phyloP scores from a whole-genome alignment of 2,113 vertebrate species.

The Brachirus orientalis region DNA sequence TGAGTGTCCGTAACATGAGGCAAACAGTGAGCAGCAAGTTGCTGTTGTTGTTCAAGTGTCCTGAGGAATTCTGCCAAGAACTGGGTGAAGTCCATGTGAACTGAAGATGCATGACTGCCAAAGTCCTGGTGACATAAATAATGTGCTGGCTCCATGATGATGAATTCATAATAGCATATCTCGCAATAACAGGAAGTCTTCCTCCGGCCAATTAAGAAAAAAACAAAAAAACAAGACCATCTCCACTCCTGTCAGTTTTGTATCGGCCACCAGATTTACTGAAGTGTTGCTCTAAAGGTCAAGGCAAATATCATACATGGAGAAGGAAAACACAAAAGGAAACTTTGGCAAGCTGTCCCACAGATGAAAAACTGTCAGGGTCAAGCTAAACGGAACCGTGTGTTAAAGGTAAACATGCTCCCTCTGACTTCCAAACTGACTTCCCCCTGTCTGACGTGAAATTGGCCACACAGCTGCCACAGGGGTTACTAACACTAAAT shows the following conservation, averaged over 20 bases:
- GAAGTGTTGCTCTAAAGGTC: conserved; percentile 55
- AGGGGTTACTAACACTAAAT: conserved; percentile 38
- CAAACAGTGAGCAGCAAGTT: conserved; percentile 45
- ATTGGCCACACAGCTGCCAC: conserved; percentile 42
- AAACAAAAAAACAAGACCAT: conserved; percentile 35
- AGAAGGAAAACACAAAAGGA: conserved; percentile 45
- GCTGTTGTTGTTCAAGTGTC: conserved; percentile 49
- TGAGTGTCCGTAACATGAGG: conserved; percentile 16
- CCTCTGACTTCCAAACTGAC: conserved; percentile 29
- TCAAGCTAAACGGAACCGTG: conserved; percentile 62
- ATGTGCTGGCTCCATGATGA: conserved; percentile 32
- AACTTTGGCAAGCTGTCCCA: conserved; percentile 13
- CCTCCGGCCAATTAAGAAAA: conserved; percentile 52
- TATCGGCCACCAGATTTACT: conserved; percentile 54
- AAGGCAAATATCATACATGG: conserved; percentile 64
- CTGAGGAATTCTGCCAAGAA: conserved; percentile 45
- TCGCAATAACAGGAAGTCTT: conserved; percentile 78
- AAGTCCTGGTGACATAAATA: conserved; percentile 70
- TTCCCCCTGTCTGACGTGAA: conserved; percentile 45
- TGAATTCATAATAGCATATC: conserved; percentile 53
- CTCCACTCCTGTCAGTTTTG: conserved; percentile 48
- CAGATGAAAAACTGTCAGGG: conserved; percentile 49
- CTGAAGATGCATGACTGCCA: conserved; percentile 30
- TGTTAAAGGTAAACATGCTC: conserved; percentile 56
- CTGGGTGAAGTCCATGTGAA: conserved; percentile 43